Conservation (phyloP, 2,888 invertebrate genomes). For the Hydraecia micacea region DNA sequence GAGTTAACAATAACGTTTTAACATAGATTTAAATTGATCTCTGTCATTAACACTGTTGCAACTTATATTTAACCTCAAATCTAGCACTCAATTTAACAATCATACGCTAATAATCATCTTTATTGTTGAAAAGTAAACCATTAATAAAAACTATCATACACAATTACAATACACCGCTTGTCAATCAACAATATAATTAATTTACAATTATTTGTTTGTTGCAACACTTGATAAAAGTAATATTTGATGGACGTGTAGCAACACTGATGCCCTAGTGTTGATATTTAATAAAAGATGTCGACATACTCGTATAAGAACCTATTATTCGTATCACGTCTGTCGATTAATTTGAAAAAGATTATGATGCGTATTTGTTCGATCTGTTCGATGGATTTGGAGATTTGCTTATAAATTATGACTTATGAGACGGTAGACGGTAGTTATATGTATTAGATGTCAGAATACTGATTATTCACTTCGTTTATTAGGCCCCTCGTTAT, state of each 20-base stretch:
- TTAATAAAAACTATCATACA: conserved; percentile 36
- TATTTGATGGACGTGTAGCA: conserved; percentile 34
- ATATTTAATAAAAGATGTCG: conserved; percentile 10
- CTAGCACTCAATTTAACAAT: conserved; percentile 15
- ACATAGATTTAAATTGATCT: conserved; percentile 4
- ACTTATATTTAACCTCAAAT: conserved; percentile 31
- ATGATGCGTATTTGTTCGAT: background rate
- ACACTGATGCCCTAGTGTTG: conserved; percentile 19
- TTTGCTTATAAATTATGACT: no score
- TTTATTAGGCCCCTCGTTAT: no score
- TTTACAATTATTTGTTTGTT: conserved; percentile 33
- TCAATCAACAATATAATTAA: conserved; percentile 44
- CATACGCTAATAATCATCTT: conserved; percentile 10
- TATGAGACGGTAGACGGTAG: background rate
- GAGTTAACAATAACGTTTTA: background rate
- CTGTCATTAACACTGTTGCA: background rate
- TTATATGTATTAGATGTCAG: background rate
- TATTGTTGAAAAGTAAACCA: conserved; percentile 20
- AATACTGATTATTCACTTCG: no score
- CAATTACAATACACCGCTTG: conserved; percentile 28
- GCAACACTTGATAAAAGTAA: conserved; percentile 23
- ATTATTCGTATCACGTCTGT: background rate
- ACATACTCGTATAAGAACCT: background rate
- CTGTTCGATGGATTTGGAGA: no score
- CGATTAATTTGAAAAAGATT: background rate